These are phyloP conservation scores for Amaurobius ferox DNA, from an alignment of 2,888 invertebrate species.

Conservation along the genomic window DNA sequence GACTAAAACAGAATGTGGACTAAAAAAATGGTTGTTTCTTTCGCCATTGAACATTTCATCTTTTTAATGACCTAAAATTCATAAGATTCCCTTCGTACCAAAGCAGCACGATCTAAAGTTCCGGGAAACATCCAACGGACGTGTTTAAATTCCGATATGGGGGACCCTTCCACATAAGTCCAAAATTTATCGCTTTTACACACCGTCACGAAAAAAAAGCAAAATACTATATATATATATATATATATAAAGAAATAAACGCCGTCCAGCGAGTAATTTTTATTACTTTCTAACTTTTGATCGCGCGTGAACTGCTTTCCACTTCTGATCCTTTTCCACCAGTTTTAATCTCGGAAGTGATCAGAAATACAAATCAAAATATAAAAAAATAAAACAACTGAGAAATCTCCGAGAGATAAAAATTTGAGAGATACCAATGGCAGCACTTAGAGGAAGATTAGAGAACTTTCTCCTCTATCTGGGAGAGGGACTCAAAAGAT, in stretches of 20 bases:
- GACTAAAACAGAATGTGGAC: no score
- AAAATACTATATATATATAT: no score
- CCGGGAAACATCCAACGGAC: not conserved
- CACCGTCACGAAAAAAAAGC: not conserved
- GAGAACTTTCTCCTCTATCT: constrained; percentile 39
- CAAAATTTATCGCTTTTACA: constrained; percentile 3
- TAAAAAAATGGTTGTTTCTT: no score
- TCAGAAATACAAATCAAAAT: constrained; percentile 30
- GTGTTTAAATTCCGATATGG: not conserved
- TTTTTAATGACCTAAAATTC: no score
- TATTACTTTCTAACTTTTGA: constrained; percentile 20
- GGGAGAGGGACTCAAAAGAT: constrained; percentile 19
- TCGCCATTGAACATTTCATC: no score
- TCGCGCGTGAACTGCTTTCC: constrained; percentile 56
- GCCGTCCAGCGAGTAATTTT: constrained; percentile 15
- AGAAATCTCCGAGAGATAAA: constrained; percentile 18
- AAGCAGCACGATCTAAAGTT: no score
- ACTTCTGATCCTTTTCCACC: constrained; percentile 59
- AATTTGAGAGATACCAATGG: constrained; percentile 34
- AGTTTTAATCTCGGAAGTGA: constrained; percentile 54
- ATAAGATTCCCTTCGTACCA: no score
- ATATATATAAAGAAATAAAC: not conserved
- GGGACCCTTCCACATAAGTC: not conserved
- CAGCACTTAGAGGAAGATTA: constrained; percentile 59
- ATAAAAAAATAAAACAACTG: constrained; percentile 1